Base-by-base conservation (phyloP, 2,113 vertebrate species). In the Dipodomys stephensi region DNA sequence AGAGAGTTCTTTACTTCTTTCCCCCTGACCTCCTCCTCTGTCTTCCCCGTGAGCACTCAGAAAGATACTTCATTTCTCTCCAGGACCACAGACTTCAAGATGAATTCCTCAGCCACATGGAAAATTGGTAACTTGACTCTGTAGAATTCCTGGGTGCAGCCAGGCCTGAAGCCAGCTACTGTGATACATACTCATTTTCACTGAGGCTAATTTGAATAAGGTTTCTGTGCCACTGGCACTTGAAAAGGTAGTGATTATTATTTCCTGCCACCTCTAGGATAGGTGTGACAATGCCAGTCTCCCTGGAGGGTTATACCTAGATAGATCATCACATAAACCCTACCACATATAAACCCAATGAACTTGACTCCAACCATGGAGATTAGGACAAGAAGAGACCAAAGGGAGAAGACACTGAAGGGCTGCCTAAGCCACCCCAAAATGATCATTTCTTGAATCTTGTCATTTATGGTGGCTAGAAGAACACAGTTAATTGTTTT, bases 191-290 rank as follows among this genome's bases (percentile, higher is more conserved):
- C 8, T 19, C 15, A 67, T 89, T 84, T 77, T 57, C 7, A 90
- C 22, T 84, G 77, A 71, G 12, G 27, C 67, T 76, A 62, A 57
- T 94, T 77, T 84, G 69, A 93, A 30, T 2, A 32, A 67, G 32
- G 13, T 57, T 60, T 97, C 44, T 53, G 12, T 93, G 9, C 82
- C 53, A 35, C 5, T 49, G 39, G 28, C 7, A 46, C 39, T 60
- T 92, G 20, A 71, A 90, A 80, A 92, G 68, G 64, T 69, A 25
- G 49, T 27, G 71, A 53, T 60, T 72, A n/a, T 80, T 79, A 53
- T 71, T 95, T 93, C 67, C 12, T n/a, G 79, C 87, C 35, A 77
- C 69, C n/a, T 93, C 65, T 91, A 35, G 84, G 85, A 30, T 10
- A 27, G 46, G 16, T n/a, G 4, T 67, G 62, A 91, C 28, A 32